Evolutionary conservation across 2,888 invertebrate genomes (phyloP), one percentile per base, ranked within the genome.

Genomic region (Pristionchus exspectatus): DNA sequence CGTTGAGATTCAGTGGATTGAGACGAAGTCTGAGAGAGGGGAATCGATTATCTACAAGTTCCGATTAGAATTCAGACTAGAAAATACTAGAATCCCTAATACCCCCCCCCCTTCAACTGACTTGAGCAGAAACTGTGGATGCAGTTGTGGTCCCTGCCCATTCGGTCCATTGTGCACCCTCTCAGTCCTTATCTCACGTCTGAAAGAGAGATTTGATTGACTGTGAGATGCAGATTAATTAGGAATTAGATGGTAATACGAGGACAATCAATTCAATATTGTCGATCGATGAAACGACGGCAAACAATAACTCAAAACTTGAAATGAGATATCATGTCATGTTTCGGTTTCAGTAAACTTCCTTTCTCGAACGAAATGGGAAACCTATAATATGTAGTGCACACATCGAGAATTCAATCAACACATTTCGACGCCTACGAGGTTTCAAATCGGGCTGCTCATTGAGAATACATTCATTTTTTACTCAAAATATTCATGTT

Each of bases 1-100:
- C 81, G n/a, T 81, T 9, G 10, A 54, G 50, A n/a, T 81, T 81
- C 81, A 81, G 50, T 9, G 81, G 81, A 27, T 81, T 81, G 50
- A 81, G 50, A 33, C 81, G 81, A 3, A 81, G 10, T 18, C 81
- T 81, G 44, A 50, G 7, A 54, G 30, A 30, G 16, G 81, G 30
- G 33, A 72, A 33, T 72, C 33, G 14, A 38, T 38, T 38, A 38
- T 38, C 38, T 38, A 38, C 38, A 38, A 66, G 66, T n/a, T 24
- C 66, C 1, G 18, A 12, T 4, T 24, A 66, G 2, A 66, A 10
- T 66, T 14, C 1, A 24, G 66, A 10, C 66, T 24, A 38, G 38
- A 38, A 38, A 38, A 38, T 1, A 27, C 66, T 27, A 2, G 27
- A 27, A 66, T 24, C 66, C 14, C 18, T 66, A 3, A 69, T 69